These are phyloP conservation scores for Elephantulus edwardii DNA, from an alignment of 2,113 vertebrate species.

Conservation along the genomic window DNA sequence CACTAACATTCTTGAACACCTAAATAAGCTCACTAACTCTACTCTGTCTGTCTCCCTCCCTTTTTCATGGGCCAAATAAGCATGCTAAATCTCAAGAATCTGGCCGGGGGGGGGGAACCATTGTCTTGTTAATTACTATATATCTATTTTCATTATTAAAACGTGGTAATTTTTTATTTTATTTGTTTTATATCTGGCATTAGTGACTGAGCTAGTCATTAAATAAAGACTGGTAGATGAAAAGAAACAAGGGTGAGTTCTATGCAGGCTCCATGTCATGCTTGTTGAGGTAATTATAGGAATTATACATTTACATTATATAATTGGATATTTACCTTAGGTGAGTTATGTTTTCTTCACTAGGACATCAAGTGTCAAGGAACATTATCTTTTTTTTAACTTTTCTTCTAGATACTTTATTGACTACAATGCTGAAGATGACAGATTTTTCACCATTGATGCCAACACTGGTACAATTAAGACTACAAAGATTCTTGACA, in stretches of 20 bases:
- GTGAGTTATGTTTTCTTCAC: background rate
- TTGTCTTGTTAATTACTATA: background rate
- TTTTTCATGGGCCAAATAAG: background rate
- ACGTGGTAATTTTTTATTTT: background rate
- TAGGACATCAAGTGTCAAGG: background rate
- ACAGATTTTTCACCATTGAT: slow-evolving; percentile 91
- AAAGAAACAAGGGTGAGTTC: background rate
- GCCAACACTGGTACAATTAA: slow-evolving; percentile 90
- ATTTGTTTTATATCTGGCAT: background rate
- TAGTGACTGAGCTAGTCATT: background rate
- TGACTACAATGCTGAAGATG: slow-evolving; percentile 86
- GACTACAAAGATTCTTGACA: slow-evolving; percentile 91
- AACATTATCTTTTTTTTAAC: background rate
- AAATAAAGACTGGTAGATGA: background rate
- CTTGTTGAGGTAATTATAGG: background rate
- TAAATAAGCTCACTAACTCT: too few species aligned
- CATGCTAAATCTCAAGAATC: background rate
- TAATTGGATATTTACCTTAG: background rate
- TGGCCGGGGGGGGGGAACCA: background rate
- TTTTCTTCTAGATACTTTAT: slow-evolving; percentile 90
- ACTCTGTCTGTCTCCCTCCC: too few species aligned
- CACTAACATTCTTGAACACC: too few species aligned
- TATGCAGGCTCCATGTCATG: background rate
- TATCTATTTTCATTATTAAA: background rate
- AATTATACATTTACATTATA: background rate